Evolutionary conservation across 2,888 invertebrate species (phyloP), one percentile per base, ranked within the genome.

Genomic region (Zootermopsis nevadensis): DNA sequence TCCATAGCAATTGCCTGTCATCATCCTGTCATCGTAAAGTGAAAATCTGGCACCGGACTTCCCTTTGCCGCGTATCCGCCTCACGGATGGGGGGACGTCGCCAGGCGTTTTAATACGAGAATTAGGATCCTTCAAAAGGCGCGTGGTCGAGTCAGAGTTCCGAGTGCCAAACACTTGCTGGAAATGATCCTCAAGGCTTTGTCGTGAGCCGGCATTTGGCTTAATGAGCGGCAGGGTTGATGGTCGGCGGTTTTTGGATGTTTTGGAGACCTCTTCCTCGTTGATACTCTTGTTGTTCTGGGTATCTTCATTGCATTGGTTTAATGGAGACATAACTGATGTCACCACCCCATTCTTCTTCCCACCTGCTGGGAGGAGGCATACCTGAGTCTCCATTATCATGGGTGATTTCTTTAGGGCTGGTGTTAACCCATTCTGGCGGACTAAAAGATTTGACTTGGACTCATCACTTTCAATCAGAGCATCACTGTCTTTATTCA

Each of bases 1-100:
- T n/a, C 24, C 31, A 24, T 79, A 55, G n/a, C 31, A 53, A 33
- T 79, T 53, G 12, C 66, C 38, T 30, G 67, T 38, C 97, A 97
- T 97, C 93, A 97, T 96, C 72, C 97, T 92, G 88, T 97, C 97
- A 87, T 97, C 97, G 87, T 97, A 97, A 31, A 97, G 90, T 76
- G 97, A 97, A 87, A 97, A 93, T 85, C 97, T 89, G 4, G 91
- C 90, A 7, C 88, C 86, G 10, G 90, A 92, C 86, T 94, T 94
- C 72, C 93, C 93, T 1, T 94, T 94, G 85, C 93, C 91, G 67
- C 91, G 91, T 3, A 94, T 91, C 86, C 94, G 92, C 24, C 96
- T 89, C 0, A 96, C 94, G 0, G 95, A 95, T 0, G 95, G 94
- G 0, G 96, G 96, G 38, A 96, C 91, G 88, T 96, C 96, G 0